Percentiles rank a stretch among this genome's conserved stretches.
These are phyloP conservation scores for Talpa occidentalis DNA, from an alignment of 2,113 vertebrate species.

Conservation along the genomic window DNA sequence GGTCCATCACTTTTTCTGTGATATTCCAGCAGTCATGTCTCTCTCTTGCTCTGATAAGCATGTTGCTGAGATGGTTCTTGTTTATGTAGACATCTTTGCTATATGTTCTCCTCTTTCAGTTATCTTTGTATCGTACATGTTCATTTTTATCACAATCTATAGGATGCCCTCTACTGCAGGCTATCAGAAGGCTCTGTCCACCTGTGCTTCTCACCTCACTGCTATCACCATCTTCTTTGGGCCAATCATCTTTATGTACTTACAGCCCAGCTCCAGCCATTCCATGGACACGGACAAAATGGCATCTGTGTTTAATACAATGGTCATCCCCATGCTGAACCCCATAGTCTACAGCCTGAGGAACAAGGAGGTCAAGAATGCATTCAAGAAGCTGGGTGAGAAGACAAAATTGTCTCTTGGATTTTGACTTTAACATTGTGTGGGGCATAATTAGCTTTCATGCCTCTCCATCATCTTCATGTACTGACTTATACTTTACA, in stretches of 20 bases:
- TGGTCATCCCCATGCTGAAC: too few species aligned
- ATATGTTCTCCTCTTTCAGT: neutral
- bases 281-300: too few species aligned
- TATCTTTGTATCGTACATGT: constrained; percentile 1
- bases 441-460: too few species aligned
- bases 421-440: neutral
- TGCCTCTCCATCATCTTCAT: too few species aligned
- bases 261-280: too few species aligned
- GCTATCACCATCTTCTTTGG: too few species aligned
- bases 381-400: constrained; percentile 34
- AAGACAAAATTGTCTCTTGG: neutral
- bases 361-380: constrained; percentile 16
- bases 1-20: constrained; percentile 68
- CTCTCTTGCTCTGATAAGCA: constrained; percentile 43
- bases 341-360: too few species aligned
- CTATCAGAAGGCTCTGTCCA: too few species aligned
- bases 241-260: too few species aligned
- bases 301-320: too few species aligned
- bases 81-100: neutral
- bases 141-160: neutral
- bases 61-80: constrained; percentile 42
- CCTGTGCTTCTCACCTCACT: too few species aligned
- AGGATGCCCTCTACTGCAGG: neutral
- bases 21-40: neutral
- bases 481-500: too few species aligned